Evolutionary conservation across 2,113 vertebrate genomes (phyloP).

Genomic region (Merops nubicus): DNA sequence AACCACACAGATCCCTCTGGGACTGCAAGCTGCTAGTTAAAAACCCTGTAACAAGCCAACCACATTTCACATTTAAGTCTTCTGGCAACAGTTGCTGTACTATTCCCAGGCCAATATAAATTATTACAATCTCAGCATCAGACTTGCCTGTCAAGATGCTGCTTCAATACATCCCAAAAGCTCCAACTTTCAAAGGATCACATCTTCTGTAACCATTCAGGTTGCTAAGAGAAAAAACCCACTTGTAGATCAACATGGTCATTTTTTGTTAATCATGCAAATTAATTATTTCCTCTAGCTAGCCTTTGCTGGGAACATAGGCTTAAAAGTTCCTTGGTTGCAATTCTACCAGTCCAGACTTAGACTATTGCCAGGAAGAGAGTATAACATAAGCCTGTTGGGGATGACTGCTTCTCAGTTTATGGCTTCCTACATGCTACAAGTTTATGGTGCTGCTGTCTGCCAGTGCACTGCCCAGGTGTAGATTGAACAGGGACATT

Average conservation of each 20-base stretch:
- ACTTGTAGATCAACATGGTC: background rate
- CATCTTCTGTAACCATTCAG: background rate
- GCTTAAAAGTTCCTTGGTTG: background rate
- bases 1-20: background rate
- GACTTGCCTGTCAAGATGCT: background rate
- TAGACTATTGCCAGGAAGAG: background rate
- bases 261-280: background rate
- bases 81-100: background rate
- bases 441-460: background rate
- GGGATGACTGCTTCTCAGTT: background rate
- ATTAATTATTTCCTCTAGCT: background rate
- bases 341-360: background rate
- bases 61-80: background rate
- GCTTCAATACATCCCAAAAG: background rate
- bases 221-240: background rate
- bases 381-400: background rate
- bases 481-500: fast-evolving
- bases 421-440: background rate
- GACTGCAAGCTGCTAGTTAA: background rate
- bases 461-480: background rate
- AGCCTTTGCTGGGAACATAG: background rate
- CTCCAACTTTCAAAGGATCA: background rate
- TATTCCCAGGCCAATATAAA: background rate
- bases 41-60: background rate
- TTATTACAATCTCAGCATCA: background rate